Evolutionary conservation across 2,113 vertebrate species (phyloP).

Genomic region (Lipophrys pholis): DNA sequence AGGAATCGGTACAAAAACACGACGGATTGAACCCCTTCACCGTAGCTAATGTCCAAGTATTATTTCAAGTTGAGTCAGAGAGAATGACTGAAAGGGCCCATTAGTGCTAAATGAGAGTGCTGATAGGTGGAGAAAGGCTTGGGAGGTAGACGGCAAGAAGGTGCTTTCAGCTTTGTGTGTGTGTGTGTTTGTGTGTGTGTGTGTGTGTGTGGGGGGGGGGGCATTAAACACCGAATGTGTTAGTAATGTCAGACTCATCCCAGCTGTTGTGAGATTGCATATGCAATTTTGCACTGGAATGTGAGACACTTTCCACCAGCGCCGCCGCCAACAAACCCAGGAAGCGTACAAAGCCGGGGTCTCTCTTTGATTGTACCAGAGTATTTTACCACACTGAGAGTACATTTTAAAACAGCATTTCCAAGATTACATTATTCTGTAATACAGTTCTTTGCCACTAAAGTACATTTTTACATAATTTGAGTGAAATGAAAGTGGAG

Average conservation of each 20-base stretch:
- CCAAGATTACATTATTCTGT: constrained; percentile 21
- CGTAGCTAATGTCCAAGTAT: constrained; percentile 50
- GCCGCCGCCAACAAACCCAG: constrained; percentile 19
- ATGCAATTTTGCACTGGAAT: constrained; percentile 21
- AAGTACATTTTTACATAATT: background rate
- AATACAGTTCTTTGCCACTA: background rate
- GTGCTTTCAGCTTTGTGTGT: background rate
- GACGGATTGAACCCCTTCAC: constrained; percentile 35
- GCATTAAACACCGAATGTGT: constrained; percentile 9
- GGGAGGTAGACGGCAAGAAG: constrained; percentile 17
- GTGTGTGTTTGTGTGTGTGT: background rate
- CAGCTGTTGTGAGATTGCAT: constrained; percentile 28
- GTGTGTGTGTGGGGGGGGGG: too few species aligned
- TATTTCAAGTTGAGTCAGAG: constrained; percentile 44
- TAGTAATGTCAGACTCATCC: constrained; percentile 6
- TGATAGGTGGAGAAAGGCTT: constrained; percentile 46
- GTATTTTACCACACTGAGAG: constrained; percentile 3
- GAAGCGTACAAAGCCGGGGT: background rate
- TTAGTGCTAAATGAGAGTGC: constrained; percentile 39
- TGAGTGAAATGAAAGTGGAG: constrained; percentile 3
- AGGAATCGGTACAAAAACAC: constrained; percentile 41
- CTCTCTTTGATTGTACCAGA: constrained; percentile 52
- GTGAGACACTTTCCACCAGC: constrained; percentile 14
- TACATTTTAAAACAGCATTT: constrained; percentile 50
- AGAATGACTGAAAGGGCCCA: constrained; percentile 29